These are phyloP conservation scores for Drosophila longiperda DNA, from an alignment of 2,888 invertebrate genomes.

Conservation along the genomic window DNA sequence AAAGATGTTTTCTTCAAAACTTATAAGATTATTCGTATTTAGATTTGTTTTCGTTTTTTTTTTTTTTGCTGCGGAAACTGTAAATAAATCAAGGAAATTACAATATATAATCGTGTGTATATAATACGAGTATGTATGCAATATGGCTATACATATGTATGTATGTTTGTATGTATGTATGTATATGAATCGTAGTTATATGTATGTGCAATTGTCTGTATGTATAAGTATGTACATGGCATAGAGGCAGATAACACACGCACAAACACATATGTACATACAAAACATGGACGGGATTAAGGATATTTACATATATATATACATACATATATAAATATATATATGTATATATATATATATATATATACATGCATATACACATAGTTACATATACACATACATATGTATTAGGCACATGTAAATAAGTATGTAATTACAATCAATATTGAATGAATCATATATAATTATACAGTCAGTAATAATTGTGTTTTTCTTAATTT, in stretches of 20 bases:
- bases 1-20: constrained; percentile 24
- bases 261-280: constrained; percentile 6
- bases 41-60: constrained; percentile 1
- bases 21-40: constrained; percentile 22
- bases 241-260: neutral
- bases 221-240: constrained; percentile 3
- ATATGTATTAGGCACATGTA: constrained; percentile 48
- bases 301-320: constrained; percentile 3
- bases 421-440: constrained; percentile 71
- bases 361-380: neutral
- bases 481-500: constrained; percentile 41
- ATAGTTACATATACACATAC: constrained; percentile 7
- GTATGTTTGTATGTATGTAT: constrained; percentile 16
- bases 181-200: neutral
- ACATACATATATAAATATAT: constrained; percentile 15
- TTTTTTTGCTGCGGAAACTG: constrained; percentile 29
- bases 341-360: constrained; percentile 3
- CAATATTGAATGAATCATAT: constrained; percentile 73
- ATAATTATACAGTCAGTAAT: constrained; percentile 69
- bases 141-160: constrained; percentile 21
- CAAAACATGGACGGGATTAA: constrained; percentile 6
- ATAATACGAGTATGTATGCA: constrained; percentile 11
- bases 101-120: constrained; percentile 41
- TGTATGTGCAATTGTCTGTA: neutral
- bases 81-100: constrained; percentile 53